These are phyloP conservation scores for Syritta pipiens DNA, from an alignment of 2,888 invertebrate species.

Conservation along the genomic window DNA sequence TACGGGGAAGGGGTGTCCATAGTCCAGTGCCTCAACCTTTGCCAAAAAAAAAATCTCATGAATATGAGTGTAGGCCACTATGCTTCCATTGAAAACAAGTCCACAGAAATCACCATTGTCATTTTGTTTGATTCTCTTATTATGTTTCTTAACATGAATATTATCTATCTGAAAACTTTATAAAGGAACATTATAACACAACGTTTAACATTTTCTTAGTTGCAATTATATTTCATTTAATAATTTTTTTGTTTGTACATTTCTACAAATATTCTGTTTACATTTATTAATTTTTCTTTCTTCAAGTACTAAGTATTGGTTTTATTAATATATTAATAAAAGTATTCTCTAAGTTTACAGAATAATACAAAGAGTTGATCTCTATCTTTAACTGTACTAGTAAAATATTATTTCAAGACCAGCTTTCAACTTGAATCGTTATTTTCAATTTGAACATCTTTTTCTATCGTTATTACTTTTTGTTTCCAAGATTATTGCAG, in stretches of 20 bases:
- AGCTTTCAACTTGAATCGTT: too few species aligned
- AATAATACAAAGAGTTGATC: constrained; percentile 10
- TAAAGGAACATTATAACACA: not conserved
- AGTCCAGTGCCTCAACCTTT: too few species aligned
- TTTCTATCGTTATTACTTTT: not conserved
- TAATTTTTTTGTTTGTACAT: constrained; percentile 42
- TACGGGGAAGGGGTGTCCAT: too few species aligned
- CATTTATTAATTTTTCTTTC: not conserved
- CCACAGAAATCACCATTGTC: too few species aligned
- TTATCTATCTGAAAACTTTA: too few species aligned
- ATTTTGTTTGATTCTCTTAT: too few species aligned
- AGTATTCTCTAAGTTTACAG: constrained; percentile 17
- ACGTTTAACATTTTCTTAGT: constrained; percentile 24
- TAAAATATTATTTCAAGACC: too few species aligned
- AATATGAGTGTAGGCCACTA: too few species aligned
- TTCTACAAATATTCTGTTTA: constrained; percentile 50
- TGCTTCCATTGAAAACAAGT: too few species aligned
- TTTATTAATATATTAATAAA: constrained; percentile 45
- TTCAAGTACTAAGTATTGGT: constrained; percentile 44
- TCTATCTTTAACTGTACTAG: constrained; percentile 20
- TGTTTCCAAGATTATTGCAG: not conserved
- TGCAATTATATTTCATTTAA: constrained; percentile 55
- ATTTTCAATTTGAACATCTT: not conserved
- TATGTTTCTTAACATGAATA: too few species aligned
- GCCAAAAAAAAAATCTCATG: too few species aligned